phyloP scores from a whole-genome alignment of 2,113 vertebrate species.

The Halcyon senegalensis region DNA sequence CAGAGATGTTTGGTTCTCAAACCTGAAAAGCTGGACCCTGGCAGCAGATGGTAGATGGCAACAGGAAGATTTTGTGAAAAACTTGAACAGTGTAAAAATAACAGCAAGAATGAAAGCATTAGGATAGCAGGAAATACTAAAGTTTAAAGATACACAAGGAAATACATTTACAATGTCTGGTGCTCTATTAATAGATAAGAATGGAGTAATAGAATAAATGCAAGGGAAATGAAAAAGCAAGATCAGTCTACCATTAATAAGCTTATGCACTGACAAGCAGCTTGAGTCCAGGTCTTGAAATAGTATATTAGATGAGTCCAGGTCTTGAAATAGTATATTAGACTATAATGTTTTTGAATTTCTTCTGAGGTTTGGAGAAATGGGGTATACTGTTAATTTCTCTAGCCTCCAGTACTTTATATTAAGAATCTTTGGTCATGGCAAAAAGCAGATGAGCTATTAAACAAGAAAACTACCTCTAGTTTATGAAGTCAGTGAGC shows the following conservation, averaged over 20 bases:
- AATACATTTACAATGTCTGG: neutral
- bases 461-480: neutral
- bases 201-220: constrained; percentile 38
- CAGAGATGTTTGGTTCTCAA: neutral
- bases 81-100: neutral
- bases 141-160: neutral
- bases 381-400: neutral
- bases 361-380: neutral
- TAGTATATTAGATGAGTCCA: neutral
- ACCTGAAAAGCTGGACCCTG: neutral
- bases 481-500: neutral
- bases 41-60: neutral
- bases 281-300: constrained; percentile 31
- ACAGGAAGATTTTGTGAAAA: neutral
- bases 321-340: constrained; percentile 42
- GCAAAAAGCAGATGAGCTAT: neutral
- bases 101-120: neutral
- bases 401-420: constrained; percentile 8
- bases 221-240: neutral
- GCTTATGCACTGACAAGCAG: constrained; percentile 18
- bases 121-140: neutral
- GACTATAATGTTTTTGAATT: constrained; percentile 20
- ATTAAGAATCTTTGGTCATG: constrained; percentile 23
- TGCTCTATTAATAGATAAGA: constrained; percentile 41
- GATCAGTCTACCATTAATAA: constrained; percentile 8